Evolutionary conservation across 2,888 invertebrate genomes (phyloP).

Genomic region (Venustoraphidia nigricollis): DNA sequence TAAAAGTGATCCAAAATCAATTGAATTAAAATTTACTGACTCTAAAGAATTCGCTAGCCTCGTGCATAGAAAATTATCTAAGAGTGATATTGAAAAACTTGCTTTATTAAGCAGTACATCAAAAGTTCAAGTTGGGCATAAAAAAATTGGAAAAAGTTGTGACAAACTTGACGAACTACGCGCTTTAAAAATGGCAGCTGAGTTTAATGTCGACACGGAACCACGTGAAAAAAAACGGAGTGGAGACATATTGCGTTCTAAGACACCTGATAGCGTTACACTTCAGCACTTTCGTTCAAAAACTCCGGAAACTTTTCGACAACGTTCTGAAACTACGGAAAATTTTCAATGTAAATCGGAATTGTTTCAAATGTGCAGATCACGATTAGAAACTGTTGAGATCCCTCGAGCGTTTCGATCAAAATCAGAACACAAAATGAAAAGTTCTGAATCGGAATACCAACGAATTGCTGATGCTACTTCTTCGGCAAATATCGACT

Average conservation of each 20-base stretch:
- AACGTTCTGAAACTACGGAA: conserved; percentile 1
- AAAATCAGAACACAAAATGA: conserved; percentile 11
- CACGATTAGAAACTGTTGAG: too few species aligned
- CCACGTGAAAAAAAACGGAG: too few species aligned
- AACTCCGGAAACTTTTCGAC: conserved; percentile 3
- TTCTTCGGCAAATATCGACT: background rate
- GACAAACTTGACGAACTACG: conserved; percentile 23
- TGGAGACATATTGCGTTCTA: too few species aligned
- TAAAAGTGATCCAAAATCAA: background rate
- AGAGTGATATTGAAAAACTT: conserved; percentile 23
- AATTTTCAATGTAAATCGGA: background rate
- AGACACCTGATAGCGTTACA: too few species aligned
- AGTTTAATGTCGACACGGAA: background rate
- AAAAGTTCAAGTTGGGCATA: conserved; percentile 23
- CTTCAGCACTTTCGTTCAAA: background rate
- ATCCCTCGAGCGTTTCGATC: too few species aligned
- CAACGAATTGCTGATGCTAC: conserved; percentile 40
- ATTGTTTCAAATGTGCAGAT: too few species aligned
- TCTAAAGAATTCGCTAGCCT: conserved; percentile 4
- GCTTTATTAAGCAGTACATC: conserved; percentile 20
- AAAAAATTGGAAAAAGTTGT: conserved; percentile 29
- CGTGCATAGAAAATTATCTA: conserved; percentile 21
- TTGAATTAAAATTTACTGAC: background rate
- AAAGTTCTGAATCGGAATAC: conserved; percentile 31
- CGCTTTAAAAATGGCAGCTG: conserved; percentile 1